phyloP scores from a whole-genome alignment of 2,888 invertebrate species.

The Philopedon plagiatum region DNA sequence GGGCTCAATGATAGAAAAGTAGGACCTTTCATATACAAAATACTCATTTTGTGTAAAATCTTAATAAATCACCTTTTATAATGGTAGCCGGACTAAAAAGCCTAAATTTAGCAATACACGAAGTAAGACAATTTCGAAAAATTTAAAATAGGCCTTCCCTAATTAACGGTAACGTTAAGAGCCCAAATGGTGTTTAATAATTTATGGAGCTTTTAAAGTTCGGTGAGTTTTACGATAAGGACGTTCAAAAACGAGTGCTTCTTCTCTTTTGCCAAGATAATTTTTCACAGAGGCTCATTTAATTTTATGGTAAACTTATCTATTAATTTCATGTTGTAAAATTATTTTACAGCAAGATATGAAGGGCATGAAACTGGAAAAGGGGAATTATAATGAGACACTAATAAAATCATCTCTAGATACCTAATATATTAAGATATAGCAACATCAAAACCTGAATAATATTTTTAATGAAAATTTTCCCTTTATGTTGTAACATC shows the following conservation, averaged over 20 bases:
- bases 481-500: too few relatives aligned
- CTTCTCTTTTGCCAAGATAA: neutral
- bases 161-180: constrained; percentile 37
- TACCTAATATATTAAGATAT: too few relatives aligned
- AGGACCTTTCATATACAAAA: too few relatives aligned
- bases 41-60: neutral
- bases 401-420: too few relatives aligned
- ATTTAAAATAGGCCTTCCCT: constrained; percentile 29
- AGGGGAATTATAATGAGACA: too few relatives aligned
- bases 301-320: neutral
- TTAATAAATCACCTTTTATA: neutral
- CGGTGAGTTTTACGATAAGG: constrained; percentile 36
- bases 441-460: too few relatives aligned
- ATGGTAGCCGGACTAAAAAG: neutral
- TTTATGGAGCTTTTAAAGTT: constrained; percentile 45
- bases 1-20: too few relatives aligned
- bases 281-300: neutral
- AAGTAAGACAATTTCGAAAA: neutral
- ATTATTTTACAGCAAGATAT: too few relatives aligned
- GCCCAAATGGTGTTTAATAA: constrained; percentile 37
- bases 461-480: too few relatives aligned
- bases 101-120: neutral
- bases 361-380: too few relatives aligned
- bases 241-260: constrained; percentile 16
- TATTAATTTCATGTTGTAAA: too few relatives aligned